Percentiles rank a stretch among this genome's conserved stretches.
These are phyloP conservation scores for Sinocyclocheilus anshuiensis DNA, from an alignment of 2,113 vertebrate genomes.

Conservation along the genomic window DNA sequence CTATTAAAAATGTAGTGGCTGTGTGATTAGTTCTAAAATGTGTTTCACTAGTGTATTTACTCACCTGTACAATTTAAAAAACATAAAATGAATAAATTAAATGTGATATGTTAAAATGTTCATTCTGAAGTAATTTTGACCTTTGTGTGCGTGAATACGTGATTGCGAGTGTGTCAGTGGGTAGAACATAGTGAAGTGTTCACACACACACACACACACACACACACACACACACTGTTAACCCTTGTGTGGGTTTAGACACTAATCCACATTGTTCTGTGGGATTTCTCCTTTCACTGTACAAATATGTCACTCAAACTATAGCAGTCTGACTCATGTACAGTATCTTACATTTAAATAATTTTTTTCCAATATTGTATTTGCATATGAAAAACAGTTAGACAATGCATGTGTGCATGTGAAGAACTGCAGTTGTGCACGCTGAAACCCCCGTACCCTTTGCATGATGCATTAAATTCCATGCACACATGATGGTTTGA, in stretches of 20 bases:
- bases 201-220: neutral
- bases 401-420: neutral
- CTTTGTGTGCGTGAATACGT: neutral
- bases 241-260: neutral
- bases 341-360: neutral
- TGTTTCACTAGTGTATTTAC: too few species aligned
- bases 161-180: neutral
- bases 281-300: neutral
- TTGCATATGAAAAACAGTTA: neutral
- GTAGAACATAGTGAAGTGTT: neutral
- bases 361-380: neutral
- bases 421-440: neutral
- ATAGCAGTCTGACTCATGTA: neutral
- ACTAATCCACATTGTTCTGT: neutral
- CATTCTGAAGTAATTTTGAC: neutral
- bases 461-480: neutral
- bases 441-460: neutral
- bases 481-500: neutral
- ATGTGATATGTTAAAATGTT: neutral
- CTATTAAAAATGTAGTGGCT: neutral
- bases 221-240: neutral
- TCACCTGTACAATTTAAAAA: too few species aligned
- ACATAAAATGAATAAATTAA: neutral
- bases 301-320: neutral
- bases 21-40: neutral